Evolutionary conservation across 2,113 vertebrate species (phyloP).

Genomic region (Lampris incognitus): DNA sequence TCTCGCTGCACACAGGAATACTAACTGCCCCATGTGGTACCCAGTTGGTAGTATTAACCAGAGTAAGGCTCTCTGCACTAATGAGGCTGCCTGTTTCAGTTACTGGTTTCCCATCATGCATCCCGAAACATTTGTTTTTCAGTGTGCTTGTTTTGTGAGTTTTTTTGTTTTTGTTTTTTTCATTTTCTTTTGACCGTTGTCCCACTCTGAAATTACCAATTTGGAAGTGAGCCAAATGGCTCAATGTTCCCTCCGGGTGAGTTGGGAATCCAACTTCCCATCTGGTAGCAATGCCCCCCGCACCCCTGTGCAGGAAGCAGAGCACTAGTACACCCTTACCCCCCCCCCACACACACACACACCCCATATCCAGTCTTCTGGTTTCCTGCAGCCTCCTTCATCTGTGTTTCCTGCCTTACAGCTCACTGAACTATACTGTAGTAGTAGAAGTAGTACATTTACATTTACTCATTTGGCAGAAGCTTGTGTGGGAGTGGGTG

Average conservation of each 20-base stretch:
- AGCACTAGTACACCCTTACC: not conserved
- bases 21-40: slow-evolving; percentile 66
- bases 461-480: no score
- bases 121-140: slow-evolving; percentile 21
- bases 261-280: slow-evolving; percentile 58
- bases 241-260: slow-evolving; percentile 54
- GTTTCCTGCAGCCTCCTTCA: slow-evolving; percentile 24
- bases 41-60: slow-evolving; percentile 37
- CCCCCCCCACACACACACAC: not conserved
- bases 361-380: not conserved
- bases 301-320: slow-evolving; percentile 45
- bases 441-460: not conserved
- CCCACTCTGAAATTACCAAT: slow-evolving; percentile 54
- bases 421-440: slow-evolving; percentile 12
- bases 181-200: slow-evolving; percentile 5
- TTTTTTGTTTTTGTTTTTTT: not conserved
- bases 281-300: slow-evolving; percentile 56
- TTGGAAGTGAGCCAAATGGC: slow-evolving; percentile 68
- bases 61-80: slow-evolving; percentile 18
- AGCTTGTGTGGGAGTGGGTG: no score
- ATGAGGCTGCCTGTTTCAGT: slow-evolving; percentile 40
- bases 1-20: slow-evolving; percentile 17
- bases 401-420: slow-evolving; percentile 57
- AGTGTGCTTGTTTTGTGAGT: slow-evolving; percentile 37
- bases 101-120: slow-evolving; percentile 11